A percentile compares a stretch with the other conserved stretches of the same genome.
These are phyloP conservation scores for Typhlichthys eigenmanni DNA, from an alignment of 2,797 vertebrate species.

Conservation along the genomic window DNA sequence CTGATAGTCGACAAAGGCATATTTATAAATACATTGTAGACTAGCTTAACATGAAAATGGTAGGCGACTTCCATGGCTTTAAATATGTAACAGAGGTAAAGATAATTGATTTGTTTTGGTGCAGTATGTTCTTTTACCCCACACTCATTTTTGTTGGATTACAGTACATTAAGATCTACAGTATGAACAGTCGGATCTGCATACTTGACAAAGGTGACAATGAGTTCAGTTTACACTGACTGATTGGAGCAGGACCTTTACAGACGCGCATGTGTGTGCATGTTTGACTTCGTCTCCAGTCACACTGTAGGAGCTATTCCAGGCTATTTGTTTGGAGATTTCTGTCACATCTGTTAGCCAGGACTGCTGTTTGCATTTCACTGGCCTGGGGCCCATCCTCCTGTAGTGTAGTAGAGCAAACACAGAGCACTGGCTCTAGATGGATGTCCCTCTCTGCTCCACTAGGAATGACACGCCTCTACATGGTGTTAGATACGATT, in stretches of 20 bases:
- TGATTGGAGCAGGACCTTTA: constrained; percentile 4
- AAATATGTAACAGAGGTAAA: too few relatives aligned
- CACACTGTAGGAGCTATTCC: constrained; percentile 3
- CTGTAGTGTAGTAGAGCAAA: constrained; percentile 3
- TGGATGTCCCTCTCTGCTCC: neutral
- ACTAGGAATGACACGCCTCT: neutral
- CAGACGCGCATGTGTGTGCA: neutral
- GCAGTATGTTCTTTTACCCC: too few relatives aligned
- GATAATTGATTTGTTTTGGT: too few relatives aligned
- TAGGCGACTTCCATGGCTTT: too few relatives aligned
- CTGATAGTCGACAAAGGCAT: too few relatives aligned
- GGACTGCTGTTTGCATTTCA: constrained; percentile 13
- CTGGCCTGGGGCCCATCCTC: neutral
- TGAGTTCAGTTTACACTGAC: constrained; percentile 17
- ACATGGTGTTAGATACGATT: neutral
- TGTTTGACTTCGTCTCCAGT: constrained; percentile 12
- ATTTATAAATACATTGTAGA: too few relatives aligned
- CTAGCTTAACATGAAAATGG: too few relatives aligned
- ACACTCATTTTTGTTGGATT: neutral
- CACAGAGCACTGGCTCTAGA: neutral
- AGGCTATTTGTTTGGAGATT: constrained; percentile 33
- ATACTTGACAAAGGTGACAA: constrained; percentile 11
- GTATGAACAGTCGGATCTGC: neutral
- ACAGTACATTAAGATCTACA: neutral
- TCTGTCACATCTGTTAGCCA: constrained; percentile 16